Conservation (phyloP, 2,113 vertebrate genomes). For the Aspiorhynchus laticeps region DNA sequence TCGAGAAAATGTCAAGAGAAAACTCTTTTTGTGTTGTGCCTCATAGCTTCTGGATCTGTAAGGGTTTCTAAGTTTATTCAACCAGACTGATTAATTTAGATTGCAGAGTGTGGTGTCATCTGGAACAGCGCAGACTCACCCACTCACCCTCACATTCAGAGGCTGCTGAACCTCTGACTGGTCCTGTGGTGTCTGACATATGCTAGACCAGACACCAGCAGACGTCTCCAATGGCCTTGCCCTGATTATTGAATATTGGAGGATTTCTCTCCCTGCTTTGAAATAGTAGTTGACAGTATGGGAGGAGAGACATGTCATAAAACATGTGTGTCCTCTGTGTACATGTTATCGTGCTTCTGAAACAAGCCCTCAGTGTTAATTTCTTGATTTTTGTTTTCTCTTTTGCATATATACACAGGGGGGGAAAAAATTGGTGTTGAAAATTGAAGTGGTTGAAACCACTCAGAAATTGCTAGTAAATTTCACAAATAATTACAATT, state of each 20-base stretch:
- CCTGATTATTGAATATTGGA: conserved; percentile 80
- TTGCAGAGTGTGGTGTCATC: conserved; percentile 63
- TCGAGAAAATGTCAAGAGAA: background rate
- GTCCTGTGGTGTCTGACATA: conserved; percentile 76
- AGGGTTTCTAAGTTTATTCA: conserved; percentile 58
- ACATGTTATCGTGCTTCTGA: conserved; percentile 56
- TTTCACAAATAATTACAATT: no score
- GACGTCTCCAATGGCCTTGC: conserved; percentile 60
- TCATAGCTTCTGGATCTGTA: conserved; percentile 16
- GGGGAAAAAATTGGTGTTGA: background rate
- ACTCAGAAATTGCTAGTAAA: background rate
- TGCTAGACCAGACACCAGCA: conserved; percentile 77
- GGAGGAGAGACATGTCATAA: conserved; percentile 58
- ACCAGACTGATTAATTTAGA: conserved; percentile 64
- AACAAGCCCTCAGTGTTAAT: conserved; percentile 49
- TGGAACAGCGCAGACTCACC: conserved; percentile 59
- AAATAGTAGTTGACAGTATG: conserved; percentile 45
- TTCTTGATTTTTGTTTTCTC: conserved; percentile 17
- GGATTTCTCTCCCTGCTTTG: conserved; percentile 56
- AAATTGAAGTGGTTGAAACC: no score
- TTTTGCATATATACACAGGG: background rate
- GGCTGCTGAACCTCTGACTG: conserved; percentile 70
- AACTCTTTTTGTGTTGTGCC: background rate
- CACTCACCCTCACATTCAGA: conserved; percentile 63
- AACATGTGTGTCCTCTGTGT: conserved; percentile 58